Percentiles rank a stretch among this genome's conserved stretches.
These are phyloP conservation scores for Bellardia pandia DNA, from an alignment of 2,888 invertebrate species.

Conservation along the genomic window DNA sequence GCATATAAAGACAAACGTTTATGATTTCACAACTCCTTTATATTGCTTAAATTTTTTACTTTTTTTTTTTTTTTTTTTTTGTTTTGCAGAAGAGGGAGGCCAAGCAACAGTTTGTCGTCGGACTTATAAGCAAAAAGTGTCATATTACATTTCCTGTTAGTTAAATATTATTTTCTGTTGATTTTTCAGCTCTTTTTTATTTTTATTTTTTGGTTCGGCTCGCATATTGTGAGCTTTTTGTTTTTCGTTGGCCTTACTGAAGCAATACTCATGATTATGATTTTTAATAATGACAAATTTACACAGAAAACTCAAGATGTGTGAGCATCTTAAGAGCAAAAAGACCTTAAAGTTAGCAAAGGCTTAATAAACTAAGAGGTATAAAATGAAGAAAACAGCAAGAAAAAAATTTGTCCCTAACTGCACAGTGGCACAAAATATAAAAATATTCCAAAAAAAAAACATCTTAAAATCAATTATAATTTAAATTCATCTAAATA, in stretches of 20 bases:
- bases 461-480: too few species aligned
- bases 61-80: neutral
- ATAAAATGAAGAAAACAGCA: neutral
- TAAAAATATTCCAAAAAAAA: neutral
- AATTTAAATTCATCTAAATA: neutral
- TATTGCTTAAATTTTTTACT: neutral
- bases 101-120: slow-evolving; percentile 45
- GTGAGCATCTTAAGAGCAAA: slow-evolving; percentile 7
- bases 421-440: slow-evolving; percentile 20
- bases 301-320: slow-evolving; percentile 69
- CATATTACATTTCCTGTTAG: slow-evolving; percentile 82
- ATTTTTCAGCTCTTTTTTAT: slow-evolving; percentile 56
- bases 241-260: slow-evolving; percentile 32
- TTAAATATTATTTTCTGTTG: slow-evolving; percentile 66
- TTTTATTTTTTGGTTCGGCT: slow-evolving; percentile 41
- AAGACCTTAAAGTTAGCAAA: slow-evolving; percentile 44
- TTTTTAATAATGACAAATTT: slow-evolving; percentile 80
- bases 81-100: slow-evolving; percentile 35
- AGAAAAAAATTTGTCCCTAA: slow-evolving; percentile 26
- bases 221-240: slow-evolving; percentile 54
- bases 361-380: slow-evolving; percentile 16
- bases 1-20: slow-evolving; percentile 69
- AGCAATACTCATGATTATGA: slow-evolving; percentile 75
- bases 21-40: slow-evolving; percentile 68
- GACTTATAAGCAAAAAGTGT: slow-evolving; percentile 77